Evolutionary conservation across 1,140 invertebrate species (phyloP).

Genomic region (Ooceraea biroi): DNA sequence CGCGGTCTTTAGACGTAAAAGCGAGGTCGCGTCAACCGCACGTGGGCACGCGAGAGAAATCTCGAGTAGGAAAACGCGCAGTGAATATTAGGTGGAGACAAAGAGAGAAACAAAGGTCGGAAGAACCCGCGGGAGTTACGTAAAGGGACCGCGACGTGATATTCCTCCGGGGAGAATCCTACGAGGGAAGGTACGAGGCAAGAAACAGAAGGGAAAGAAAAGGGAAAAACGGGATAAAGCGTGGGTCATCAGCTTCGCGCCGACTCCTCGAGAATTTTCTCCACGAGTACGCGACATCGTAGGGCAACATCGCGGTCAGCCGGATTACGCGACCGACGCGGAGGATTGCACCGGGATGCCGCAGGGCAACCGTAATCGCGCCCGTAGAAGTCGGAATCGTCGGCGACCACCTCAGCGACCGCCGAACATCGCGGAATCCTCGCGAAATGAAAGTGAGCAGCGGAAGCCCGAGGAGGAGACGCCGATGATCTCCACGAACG

Average conservation of each 20-base stretch:
- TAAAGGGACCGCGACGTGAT: slow-evolving; percentile 31
- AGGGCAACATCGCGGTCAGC: slow-evolving; percentile 62
- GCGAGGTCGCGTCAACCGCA: slow-evolving; percentile 25
- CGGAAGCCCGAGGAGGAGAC: slow-evolving; percentile 10
- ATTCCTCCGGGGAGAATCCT: slow-evolving; percentile 11
- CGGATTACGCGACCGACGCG: slow-evolving; percentile 75
- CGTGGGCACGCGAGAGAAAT: slow-evolving; percentile 18
- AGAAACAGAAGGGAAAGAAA: neutral
- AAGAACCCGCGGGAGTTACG: slow-evolving; percentile 7
- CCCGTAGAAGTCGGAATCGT: slow-evolving; percentile 76
- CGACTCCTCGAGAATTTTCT: neutral
- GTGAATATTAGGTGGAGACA: slow-evolving; percentile 23
- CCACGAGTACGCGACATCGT: slow-evolving; percentile 35
- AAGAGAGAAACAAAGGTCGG: neutral
- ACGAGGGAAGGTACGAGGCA: neutral
- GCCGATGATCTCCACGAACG: slow-evolving; percentile 17
- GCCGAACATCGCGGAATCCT: neutral
- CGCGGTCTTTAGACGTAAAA: slow-evolving; percentile 43
- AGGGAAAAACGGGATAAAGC: neutral
- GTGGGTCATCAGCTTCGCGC: too few species aligned
- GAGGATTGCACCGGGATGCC: slow-evolving; percentile 77
- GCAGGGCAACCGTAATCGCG: slow-evolving; percentile 73
- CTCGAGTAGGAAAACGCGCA: slow-evolving; percentile 5
- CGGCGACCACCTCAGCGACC: slow-evolving; percentile 50
- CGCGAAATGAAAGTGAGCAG: slow-evolving; percentile 1